Evolutionary conservation across 1,140 invertebrate species (phyloP).

Genomic region (Trinorchestia longiramus): DNA sequence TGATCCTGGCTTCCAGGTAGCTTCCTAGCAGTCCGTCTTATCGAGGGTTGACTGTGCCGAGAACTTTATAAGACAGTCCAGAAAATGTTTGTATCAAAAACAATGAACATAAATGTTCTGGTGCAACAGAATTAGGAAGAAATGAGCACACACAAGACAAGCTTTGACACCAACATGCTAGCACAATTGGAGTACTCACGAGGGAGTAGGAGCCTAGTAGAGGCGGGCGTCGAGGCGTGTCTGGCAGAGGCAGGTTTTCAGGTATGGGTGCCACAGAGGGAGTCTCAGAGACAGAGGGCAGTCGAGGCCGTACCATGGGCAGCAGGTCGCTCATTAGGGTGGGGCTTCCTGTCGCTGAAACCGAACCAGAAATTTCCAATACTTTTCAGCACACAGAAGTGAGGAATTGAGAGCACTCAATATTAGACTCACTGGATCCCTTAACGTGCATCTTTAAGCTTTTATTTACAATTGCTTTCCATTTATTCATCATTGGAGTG

Average conservation of each 20-base stretch:
- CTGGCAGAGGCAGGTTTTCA: conserved; percentile 55
- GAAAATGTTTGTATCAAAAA: too few species aligned
- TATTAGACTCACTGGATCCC: too few species aligned
- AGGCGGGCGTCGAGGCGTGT: conserved; percentile 39
- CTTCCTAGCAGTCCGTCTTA: too few species aligned
- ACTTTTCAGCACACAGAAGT: not conserved
- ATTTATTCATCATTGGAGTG: too few species aligned
- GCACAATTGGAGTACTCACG: not conserved
- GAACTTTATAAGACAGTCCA: too few species aligned
- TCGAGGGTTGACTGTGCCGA: not conserved
- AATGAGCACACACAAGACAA: not conserved
- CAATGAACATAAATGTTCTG: not conserved
- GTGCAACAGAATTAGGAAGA: not conserved
- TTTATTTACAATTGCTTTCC: too few species aligned
- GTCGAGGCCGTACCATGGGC: conserved; percentile 35
- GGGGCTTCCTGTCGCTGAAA: conserved; percentile 11
- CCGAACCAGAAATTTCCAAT: not conserved
- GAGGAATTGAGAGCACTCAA: not conserved
- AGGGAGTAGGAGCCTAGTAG: conserved; percentile 14
- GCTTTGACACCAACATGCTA: not conserved
- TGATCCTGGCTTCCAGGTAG: not conserved
- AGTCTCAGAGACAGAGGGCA: conserved; percentile 48
- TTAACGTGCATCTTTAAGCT: too few species aligned
- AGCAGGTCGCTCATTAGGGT: conserved; percentile 35
- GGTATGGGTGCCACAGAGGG: conserved; percentile 57